These are phyloP conservation scores for Tribolium madens DNA, from an alignment of 1,140 invertebrate genomes.

Conservation along the genomic window DNA sequence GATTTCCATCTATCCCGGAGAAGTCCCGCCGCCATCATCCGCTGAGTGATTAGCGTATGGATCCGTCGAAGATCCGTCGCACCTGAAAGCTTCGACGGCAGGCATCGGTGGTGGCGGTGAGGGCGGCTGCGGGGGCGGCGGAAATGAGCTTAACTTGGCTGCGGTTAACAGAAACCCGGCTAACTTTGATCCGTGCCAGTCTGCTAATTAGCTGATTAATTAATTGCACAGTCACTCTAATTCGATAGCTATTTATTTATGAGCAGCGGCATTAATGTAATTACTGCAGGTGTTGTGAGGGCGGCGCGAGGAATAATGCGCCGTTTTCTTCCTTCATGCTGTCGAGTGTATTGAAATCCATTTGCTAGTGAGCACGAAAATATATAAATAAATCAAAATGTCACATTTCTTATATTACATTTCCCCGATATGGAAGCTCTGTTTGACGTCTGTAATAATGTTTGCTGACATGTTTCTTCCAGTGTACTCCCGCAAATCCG, in stretches of 20 bases:
- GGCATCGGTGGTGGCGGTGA: background rate
- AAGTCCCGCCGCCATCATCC: background rate
- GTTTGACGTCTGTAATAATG: constrained; percentile 63
- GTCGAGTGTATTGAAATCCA: constrained; percentile 47
- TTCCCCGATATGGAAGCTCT: constrained; percentile 60
- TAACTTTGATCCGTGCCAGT: constrained; percentile 61
- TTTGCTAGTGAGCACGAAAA: constrained; percentile 50
- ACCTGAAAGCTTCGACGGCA: background rate
- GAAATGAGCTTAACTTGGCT: constrained; percentile 39
- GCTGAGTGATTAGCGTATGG: constrained; percentile 1
- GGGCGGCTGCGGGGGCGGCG: background rate
- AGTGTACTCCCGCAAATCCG: constrained; percentile 52
- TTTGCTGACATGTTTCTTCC: constrained; percentile 61
- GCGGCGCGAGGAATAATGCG: constrained; percentile 9
- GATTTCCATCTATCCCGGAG: constrained; percentile 1
- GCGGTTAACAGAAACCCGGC: constrained; percentile 55
- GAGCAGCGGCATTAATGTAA: constrained; percentile 63
- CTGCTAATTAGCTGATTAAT: constrained; percentile 64
- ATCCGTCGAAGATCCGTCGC: background rate
- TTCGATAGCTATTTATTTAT: constrained; percentile 61
- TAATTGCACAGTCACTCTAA: constrained; percentile 63
- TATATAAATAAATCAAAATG: constrained; percentile 62
- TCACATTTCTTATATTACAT: constrained; percentile 62
- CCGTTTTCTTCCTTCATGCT: constrained; percentile 6
- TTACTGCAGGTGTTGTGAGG: constrained; percentile 59